Evolutionary conservation across 1,140 invertebrate species (phyloP).

Genomic region (Drosophila lacteicornis): DNA sequence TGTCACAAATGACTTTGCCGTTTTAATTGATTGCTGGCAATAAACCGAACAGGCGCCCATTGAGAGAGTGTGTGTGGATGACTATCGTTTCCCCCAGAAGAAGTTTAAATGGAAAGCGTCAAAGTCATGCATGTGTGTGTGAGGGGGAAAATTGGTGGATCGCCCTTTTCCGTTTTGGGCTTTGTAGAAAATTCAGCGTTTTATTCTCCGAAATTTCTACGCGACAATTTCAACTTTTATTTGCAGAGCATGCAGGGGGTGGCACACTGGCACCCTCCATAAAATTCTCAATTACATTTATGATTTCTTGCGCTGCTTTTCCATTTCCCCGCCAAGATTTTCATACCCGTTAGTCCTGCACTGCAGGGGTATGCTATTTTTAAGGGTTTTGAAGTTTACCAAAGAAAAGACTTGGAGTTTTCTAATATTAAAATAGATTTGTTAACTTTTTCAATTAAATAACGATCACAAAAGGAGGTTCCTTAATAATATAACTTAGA

Average conservation of each 20-base stretch:
- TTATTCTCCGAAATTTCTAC: slow-evolving; percentile 71
- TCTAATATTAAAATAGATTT: not conserved
- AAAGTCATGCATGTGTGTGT: slow-evolving; percentile 58
- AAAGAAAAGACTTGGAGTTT: not conserved
- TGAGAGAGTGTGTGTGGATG: slow-evolving; percentile 33
- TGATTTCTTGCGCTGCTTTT: slow-evolving; percentile 71
- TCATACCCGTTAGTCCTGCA: not conserved
- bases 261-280: slow-evolving; percentile 38
- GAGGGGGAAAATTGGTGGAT: slow-evolving; percentile 22
- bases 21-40: slow-evolving; percentile 81
- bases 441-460: no score
- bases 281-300: slow-evolving; percentile 83
- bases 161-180: slow-evolving; percentile 54
- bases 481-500: fast-evolving
- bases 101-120: slow-evolving; percentile 80
- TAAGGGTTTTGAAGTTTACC: not conserved
- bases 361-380: not conserved
- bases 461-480: not conserved
- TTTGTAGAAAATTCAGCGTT: slow-evolving; percentile 66
- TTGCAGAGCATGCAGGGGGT: slow-evolving; percentile 44
- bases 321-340: slow-evolving; percentile 62
- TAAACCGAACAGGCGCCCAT: slow-evolving; percentile 78
- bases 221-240: slow-evolving; percentile 81
- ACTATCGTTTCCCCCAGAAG: not conserved
- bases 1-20: slow-evolving; percentile 80